Evolutionary conservation across 2,888 invertebrate genomes (phyloP), one percentile per base, ranked within the genome.

Genomic region (Drosophila basisetae): DNA sequence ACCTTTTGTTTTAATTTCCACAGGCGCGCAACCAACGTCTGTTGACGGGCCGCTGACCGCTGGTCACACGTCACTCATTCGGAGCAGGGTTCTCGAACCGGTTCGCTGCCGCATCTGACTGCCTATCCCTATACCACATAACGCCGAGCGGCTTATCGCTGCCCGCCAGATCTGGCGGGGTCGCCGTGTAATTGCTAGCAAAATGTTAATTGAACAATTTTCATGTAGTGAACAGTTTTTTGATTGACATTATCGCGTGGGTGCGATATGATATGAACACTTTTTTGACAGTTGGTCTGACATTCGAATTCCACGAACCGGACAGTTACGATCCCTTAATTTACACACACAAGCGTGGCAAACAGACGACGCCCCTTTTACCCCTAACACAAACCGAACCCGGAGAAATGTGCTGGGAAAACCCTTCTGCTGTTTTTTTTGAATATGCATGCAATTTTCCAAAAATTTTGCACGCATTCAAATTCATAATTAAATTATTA

Each of bases 171-270:
- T 87, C 83, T 60, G 39, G 37, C 31, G 55, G 47, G n/a, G 25
- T 41, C 61, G 53, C 41, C 69, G 73, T 79, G 65, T 86, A 86
- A 89, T 84, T 86, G 75, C 60, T 62, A 54, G 69, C 73, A 64
- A 56, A 47, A 82, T 78, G 88, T 85, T 85, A 89, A 87, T 85
- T 85, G 88, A 78, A 82, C 79, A 73, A 70, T 82, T 68, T 53
- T 63, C 52, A 22, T n/a, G 39, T 63, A 58, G 31, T 31, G 73
- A 87, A 80, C 87, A 87, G 90, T 85, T 86, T 90, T 88, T 86
- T 88, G 88, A 88, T 90, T 88, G 90, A 90, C 88, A 90, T 68
- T 86, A 83, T 89, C 82, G 89, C 89, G 85, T 90, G 90, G 86
- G 91, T 89, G 91, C 78, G 76, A 81, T 80, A 82, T 84, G 50